A percentile compares a stretch with the other conserved stretches of the same genome.
These are phyloP conservation scores for Alligator sinensis DNA, from an alignment of 2,113 vertebrate species.

Conservation along the genomic window DNA sequence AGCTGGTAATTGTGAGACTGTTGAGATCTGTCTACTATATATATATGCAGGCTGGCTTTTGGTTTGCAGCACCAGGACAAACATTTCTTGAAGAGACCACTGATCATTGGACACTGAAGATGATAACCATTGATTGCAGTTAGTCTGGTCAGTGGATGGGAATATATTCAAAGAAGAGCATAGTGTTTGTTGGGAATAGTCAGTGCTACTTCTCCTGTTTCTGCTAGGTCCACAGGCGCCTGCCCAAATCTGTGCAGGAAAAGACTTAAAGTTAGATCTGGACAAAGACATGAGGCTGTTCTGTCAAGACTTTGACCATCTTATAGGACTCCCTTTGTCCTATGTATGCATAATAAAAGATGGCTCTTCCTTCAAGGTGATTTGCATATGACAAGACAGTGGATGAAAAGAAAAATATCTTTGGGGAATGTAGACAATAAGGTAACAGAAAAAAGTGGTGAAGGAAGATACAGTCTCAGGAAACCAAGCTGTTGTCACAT, in stretches of 20 bases:
- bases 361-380: neutral
- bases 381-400: neutral
- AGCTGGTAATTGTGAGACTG: too few relatives aligned
- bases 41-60: too few relatives aligned
- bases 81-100: conserved; percentile 9
- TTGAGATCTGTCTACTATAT: too few relatives aligned
- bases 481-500: neutral
- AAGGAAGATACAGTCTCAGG: neutral
- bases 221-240: neutral
- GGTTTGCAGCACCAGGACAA: too few relatives aligned
- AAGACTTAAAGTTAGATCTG: neutral
- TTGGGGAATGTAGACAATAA: neutral
- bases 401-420: neutral
- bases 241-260: neutral
- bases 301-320: neutral
- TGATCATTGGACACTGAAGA: neutral
- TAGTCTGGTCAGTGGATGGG: neutral
- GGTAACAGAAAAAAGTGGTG: too few relatives aligned
- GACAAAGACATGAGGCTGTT: neutral
- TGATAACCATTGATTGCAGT: neutral
- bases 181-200: neutral
- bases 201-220: neutral
- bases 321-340: fast-evolving
- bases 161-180: neutral
- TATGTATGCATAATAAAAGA: neutral